These are phyloP conservation scores for Donacobius atricapilla DNA, from an alignment of 2,113 vertebrate genomes.

Conservation along the genomic window DNA sequence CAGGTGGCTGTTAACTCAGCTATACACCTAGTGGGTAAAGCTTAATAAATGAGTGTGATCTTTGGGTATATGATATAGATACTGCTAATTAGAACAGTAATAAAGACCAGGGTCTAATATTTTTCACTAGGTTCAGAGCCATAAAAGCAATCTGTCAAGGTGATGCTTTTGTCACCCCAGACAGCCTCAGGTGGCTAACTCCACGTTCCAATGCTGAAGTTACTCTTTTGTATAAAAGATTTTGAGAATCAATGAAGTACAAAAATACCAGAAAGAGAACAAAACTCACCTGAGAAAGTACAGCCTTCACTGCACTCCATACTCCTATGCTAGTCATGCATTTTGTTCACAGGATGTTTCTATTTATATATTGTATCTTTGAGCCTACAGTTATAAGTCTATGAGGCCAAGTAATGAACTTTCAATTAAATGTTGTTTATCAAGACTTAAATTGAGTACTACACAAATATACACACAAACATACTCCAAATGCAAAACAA, in stretches of 20 bases:
- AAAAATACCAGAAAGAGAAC: not conserved
- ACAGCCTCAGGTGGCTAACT: not conserved
- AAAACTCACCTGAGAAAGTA: not conserved
- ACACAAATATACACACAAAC: not conserved
- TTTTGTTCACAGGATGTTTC: not conserved
- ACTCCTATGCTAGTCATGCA: not conserved
- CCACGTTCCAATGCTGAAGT: not conserved
- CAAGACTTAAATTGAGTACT: not conserved
- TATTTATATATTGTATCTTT: not conserved
- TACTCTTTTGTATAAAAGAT: not conserved
- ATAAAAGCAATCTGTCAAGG: not conserved
- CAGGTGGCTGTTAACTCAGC: not conserved
- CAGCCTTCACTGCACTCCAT: not conserved
- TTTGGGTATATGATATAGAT: not conserved
- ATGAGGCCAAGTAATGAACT: not conserved
- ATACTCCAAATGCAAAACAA: not conserved
- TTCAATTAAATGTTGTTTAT: not conserved
- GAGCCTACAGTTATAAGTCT: not conserved
- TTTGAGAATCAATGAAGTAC: not conserved
- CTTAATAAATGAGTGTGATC: accelerated
- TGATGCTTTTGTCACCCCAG: not conserved
- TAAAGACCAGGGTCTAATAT: not conserved
- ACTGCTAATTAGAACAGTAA: not conserved
- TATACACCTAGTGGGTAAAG: not conserved
- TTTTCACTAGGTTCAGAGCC: not conserved